Evolutionary conservation across 2,888 invertebrate species (phyloP).

Genomic region (Steinernema scapterisci): DNA sequence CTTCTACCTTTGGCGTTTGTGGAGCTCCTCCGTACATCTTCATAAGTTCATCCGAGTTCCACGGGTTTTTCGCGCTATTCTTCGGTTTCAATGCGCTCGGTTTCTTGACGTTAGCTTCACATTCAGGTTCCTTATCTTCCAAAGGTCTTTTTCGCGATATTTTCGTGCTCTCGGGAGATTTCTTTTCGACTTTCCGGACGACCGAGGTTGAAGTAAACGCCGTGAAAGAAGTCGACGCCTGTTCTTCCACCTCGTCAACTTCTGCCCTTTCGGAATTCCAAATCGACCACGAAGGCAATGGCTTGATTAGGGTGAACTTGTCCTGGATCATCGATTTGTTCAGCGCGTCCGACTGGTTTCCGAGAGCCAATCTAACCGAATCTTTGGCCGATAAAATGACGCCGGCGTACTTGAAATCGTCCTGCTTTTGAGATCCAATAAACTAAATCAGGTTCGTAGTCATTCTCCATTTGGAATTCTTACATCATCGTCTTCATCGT

Average conservation of each 20-base stretch:
- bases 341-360: conserved; percentile 40
- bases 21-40: background rate
- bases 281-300: conserved; percentile 4
- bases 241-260: background rate
- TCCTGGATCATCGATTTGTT: background rate
- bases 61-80: background rate
- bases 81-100: background rate
- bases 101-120: background rate
- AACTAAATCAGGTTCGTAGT: conserved; percentile 23
- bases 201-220: conserved; percentile 7
- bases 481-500: conserved; percentile 38
- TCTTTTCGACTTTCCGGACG: conserved; percentile 1
- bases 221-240: background rate
- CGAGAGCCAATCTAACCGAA: conserved; percentile 53
- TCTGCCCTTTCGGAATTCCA: conserved; percentile 12
- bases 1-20: background rate
- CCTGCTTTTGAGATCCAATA: background rate
- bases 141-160: background rate
- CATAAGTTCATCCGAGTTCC: conserved; percentile 11
- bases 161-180: background rate
- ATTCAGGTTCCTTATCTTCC: background rate
- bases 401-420: conserved; percentile 27
- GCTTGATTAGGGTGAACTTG: background rate
- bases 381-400: conserved; percentile 35
- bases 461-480: background rate